These are phyloP conservation scores for Leucopsar rothschildi DNA, from an alignment of 2,113 vertebrate species.

Conservation along the genomic window DNA sequence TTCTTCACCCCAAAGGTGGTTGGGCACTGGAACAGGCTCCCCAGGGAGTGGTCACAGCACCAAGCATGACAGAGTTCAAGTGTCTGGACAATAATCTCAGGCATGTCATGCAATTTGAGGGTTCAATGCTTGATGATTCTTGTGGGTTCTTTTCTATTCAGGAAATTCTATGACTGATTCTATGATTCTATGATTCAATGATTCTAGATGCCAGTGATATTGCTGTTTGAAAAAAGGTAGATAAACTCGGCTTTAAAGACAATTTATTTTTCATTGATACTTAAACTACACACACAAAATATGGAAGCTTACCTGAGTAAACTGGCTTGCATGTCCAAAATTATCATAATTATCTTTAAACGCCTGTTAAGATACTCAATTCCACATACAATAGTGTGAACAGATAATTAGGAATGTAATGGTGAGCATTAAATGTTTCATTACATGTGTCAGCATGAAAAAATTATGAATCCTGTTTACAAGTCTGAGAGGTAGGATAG, in stretches of 20 bases:
- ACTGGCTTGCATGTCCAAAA: not conserved
- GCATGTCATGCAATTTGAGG: rapidly evolving
- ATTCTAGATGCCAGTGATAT: not conserved
- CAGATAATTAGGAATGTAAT: not conserved
- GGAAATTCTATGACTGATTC: not conserved
- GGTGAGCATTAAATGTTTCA: not conserved
- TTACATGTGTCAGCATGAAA: not conserved
- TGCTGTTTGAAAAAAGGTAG: not conserved
- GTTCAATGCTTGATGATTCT: not conserved
- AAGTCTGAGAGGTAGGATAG: not conserved
- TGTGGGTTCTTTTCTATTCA: not conserved
- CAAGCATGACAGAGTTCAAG: not conserved
- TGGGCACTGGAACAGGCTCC: not conserved
- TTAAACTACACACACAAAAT: not conserved
- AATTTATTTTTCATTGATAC: not conserved
- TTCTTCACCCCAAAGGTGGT: not conserved
- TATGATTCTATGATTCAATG: not conserved
- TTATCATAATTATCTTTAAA: not conserved
- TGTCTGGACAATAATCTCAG: not conserved
- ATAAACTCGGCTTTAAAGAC: not conserved
- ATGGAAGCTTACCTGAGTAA: not conserved
- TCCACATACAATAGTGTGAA: not conserved
- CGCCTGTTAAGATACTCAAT: not conserved
- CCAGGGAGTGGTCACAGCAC: not conserved
- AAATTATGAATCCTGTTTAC: not conserved